Percentiles rank a stretch among this genome's conserved stretches.
phyloP scores from a whole-genome alignment of 2,113 vertebrate genomes.

The Pseudorasbora parva region DNA sequence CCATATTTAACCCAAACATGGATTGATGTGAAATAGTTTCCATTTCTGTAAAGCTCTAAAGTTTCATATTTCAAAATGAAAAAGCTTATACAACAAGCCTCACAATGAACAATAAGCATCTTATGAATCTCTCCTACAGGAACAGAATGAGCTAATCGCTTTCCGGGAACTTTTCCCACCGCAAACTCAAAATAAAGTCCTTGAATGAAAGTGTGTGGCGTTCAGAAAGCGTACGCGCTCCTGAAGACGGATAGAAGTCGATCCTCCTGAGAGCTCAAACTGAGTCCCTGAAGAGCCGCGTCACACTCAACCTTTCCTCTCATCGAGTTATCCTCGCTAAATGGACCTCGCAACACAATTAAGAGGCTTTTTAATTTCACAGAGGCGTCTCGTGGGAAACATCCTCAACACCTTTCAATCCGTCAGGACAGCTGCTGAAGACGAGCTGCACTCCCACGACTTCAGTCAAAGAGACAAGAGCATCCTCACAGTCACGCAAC shows the following conservation, averaged over 20 bases:
- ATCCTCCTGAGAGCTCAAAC: background rate
- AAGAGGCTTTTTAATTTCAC: slow-evolving; percentile 9
- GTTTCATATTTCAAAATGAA: background rate
- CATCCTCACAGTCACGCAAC: background rate
- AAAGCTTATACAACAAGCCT: background rate
- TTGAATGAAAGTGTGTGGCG: background rate
- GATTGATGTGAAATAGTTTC: background rate
- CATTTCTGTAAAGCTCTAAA: background rate
- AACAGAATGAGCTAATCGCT: background rate
- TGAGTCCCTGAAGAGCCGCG: background rate
- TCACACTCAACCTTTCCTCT: background rate
- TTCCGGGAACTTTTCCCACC: background rate
- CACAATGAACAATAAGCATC: background rate
- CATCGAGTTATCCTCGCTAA: background rate
- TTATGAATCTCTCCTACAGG: background rate
- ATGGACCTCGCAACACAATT: background rate
- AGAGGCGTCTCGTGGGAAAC: background rate
- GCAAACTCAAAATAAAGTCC: background rate
- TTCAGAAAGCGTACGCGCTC: background rate
- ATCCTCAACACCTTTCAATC: background rate
- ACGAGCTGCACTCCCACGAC: background rate
- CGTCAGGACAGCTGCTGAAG: background rate
- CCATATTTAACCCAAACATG: too few species aligned
- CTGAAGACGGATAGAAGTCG: background rate
- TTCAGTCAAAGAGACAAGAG: background rate